Evolutionary conservation across 1,140 invertebrate species (phyloP), one percentile per base, ranked within the genome.

Genomic region (Lerema accius): DNA sequence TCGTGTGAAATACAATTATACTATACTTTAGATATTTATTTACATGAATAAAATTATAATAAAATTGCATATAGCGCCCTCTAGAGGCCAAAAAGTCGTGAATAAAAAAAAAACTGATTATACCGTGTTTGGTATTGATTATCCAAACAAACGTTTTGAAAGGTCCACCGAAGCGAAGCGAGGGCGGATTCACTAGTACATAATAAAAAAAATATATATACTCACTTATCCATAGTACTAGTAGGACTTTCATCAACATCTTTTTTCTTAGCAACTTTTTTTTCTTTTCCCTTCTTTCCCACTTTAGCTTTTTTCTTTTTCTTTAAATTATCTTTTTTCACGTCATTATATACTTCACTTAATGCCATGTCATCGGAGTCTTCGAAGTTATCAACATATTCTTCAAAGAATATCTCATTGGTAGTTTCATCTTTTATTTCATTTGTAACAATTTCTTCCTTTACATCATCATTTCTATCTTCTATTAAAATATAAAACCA

Each of bases 331-430:
- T 73, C 71, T 28, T 70, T 78, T 43, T 66, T 74, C 11, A 73
- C 65, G 42, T 77, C 48, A 7, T 61, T 71, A 6, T 69, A 73
- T 10, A 89, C 70, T 15, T 86, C 86, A 51, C 86, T 89, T 4
- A 89, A 48, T 1, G 71, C 78, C 58, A 71, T 76, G 61, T 89
- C 73, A 19, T 89, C 84, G 1, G 76, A 79, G 10, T 84, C 82
- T 16, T 79, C 67, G 23, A 79, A 78, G 0, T 48, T 32, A 35
- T 48, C 35, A 5, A 53, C 59, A 37, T 78, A 82, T 4, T 83
- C 80, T 14, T 87, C 72, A 3, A 84, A 76, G 15, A 67, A 87
- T 67, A 87, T 84, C 16, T 78, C 76, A 45, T 86, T 80, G 1
- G 7, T 16, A 1, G 56, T 14, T 53, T 87, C 82, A 17, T 80